These are phyloP conservation scores for Aphidius gifuensis DNA, from an alignment of 1,140 invertebrate species.

Conservation along the genomic window DNA sequence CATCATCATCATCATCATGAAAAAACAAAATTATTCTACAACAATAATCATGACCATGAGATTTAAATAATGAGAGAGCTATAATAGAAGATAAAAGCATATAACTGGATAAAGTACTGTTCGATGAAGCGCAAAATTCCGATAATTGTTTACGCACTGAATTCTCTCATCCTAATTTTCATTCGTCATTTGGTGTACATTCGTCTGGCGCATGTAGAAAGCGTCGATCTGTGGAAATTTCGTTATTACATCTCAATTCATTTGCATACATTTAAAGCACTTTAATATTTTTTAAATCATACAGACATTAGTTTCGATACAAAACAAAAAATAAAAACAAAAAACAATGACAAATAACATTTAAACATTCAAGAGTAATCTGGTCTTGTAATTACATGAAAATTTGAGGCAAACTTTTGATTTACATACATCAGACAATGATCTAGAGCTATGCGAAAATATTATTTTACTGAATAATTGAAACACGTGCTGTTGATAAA, in stretches of 20 bases:
- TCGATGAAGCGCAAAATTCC: slow-evolving; percentile 19
- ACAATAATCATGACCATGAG: too few relatives aligned
- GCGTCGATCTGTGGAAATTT: slow-evolving; percentile 44
- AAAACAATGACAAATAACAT: background rate
- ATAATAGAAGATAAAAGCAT: too few relatives aligned
- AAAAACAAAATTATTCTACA: too few relatives aligned
- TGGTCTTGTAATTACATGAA: too few relatives aligned
- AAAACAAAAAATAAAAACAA: slow-evolving; percentile 2
- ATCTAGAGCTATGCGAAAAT: too few relatives aligned
- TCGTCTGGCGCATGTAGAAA: slow-evolving; percentile 25
- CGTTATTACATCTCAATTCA: slow-evolving; percentile 34
- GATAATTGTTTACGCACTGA: slow-evolving; percentile 27
- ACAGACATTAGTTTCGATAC: background rate
- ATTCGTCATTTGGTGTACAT: slow-evolving; percentile 36
- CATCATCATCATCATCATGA: background rate
- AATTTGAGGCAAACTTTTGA: too few relatives aligned
- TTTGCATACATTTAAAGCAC: too few relatives aligned
- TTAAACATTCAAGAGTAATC: too few relatives aligned
- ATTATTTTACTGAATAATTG: too few relatives aligned
- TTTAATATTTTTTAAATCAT: too few relatives aligned
- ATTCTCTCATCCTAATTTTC: slow-evolving; percentile 30
- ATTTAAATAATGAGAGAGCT: too few relatives aligned
- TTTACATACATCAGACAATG: background rate
- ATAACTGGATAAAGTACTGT: background rate
- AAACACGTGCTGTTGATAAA: too few relatives aligned